Base-by-base conservation (phyloP, 1,140 invertebrate genomes). In the Drosophila teissieri region DNA sequence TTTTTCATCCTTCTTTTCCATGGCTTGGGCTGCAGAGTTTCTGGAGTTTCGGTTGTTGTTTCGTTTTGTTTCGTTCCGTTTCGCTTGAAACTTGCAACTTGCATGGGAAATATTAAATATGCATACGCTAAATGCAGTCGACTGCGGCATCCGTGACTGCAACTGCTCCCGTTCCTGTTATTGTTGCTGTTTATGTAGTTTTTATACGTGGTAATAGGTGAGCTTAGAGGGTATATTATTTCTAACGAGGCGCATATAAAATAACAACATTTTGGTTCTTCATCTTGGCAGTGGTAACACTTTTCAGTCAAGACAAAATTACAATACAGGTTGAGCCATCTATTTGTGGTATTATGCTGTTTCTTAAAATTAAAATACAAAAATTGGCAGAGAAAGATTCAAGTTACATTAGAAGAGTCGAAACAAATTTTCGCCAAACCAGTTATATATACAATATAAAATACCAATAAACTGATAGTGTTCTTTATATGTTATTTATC, bases 31-130 rank as follows among this genome's bases (percentile, higher is more conserved):
- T 34, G 49, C 42, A 31, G 60, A 75, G 73, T 75, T 75, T 42
- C 39, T 75, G 64, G 42, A 70, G 67, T 68, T 64, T 62, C 14
- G 64, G 58, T 56, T 67, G 56, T 42, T 58, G 64, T 52, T 67
- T 36, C 31, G 64, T 44, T 67, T 42, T 54, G 64, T 52, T 67
- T 36, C 27, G 64, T 44, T 67, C 17, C 27, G 48, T 27, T 48
- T 44, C 42, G 46, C 42, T 19, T 19, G 42, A 8, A 45, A 45
- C 64, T 44, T 63, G 80, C 64, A 79, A 56, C 61, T 70, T 70
- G 51, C 52, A 52, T 17, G 63, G 58, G 46, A 80, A 80, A 81
- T 81, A 84, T 83, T 80, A 83, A 84, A 83, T 83, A 83, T 85
- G 81, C 78, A 84, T 61, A 58, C 57, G 78, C 69, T 56, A 76